Evolutionary conservation across 2,888 invertebrate genomes (phyloP).

Genomic region (Colletes collaris): DNA sequence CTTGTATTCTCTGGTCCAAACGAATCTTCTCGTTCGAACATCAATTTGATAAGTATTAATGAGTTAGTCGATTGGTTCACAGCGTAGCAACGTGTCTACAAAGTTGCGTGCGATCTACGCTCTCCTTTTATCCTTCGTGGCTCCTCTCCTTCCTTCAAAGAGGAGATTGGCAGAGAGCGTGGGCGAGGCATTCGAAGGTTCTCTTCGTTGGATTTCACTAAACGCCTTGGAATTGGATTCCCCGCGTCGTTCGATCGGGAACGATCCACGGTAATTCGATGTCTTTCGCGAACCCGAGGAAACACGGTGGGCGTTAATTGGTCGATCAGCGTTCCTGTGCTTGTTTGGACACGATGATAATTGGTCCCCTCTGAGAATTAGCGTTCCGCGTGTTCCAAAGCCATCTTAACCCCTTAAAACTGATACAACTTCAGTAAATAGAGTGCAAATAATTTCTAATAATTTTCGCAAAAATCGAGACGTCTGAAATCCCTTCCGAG

Average conservation of each 20-base stretch:
- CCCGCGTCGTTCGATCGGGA: slow-evolving; percentile 2
- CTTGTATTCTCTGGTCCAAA: too few species aligned
- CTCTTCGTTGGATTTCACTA: slow-evolving; percentile 48
- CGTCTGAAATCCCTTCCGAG: too few species aligned
- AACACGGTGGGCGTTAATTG: not conserved
- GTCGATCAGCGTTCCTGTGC: not conserved
- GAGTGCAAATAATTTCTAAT: too few species aligned
- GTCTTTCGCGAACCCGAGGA: not conserved
- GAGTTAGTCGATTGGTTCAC: not conserved
- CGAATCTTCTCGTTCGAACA: too few species aligned
- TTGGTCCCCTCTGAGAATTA: not conserved
- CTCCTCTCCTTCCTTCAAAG: slow-evolving; percentile 14
- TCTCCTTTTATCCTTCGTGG: slow-evolving; percentile 25
- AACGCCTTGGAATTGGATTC: slow-evolving; percentile 45
- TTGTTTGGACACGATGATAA: slow-evolving; percentile 1
- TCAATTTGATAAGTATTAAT: too few species aligned
- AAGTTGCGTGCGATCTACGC: slow-evolving; percentile 7
- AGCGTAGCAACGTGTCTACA: slow-evolving; percentile 22
- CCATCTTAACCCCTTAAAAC: too few species aligned
- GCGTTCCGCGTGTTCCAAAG: too few species aligned
- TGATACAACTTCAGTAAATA: too few species aligned
- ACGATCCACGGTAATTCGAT: not conserved
- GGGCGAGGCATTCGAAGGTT: slow-evolving; percentile 59
- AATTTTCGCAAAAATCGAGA: too few species aligned
- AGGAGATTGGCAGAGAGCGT: slow-evolving; percentile 49